These are phyloP conservation scores for Pseudoatta argentina DNA, from an alignment of 1,140 invertebrate genomes.

Conservation along the genomic window DNA sequence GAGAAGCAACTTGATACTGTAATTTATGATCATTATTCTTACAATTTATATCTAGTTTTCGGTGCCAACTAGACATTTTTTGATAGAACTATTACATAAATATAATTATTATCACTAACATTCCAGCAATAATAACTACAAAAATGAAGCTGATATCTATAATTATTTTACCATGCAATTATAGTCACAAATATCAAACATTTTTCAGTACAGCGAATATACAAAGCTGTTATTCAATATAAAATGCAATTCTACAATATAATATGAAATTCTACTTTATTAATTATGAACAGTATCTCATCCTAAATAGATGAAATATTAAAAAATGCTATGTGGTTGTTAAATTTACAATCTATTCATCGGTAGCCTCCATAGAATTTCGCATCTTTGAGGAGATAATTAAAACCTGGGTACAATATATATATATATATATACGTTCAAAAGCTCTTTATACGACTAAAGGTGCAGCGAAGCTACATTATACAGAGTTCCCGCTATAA, in stretches of 20 bases:
- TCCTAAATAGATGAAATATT: neutral
- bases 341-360: constrained; percentile 28
- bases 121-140: no score
- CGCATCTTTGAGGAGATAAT: constrained; percentile 19
- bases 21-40: no score
- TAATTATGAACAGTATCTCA: neutral
- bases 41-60: no score
- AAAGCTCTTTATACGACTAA: constrained; percentile 23
- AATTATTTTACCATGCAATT: no score
- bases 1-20: no score
- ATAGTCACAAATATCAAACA: no score
- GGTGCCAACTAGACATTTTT: no score
- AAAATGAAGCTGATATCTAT: no score
- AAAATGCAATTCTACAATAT: neutral
- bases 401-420: constrained; percentile 5
- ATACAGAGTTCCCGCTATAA: neutral
- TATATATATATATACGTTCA: neutral
- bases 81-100: no score
- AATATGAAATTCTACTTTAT: neutral
- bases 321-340: constrained; percentile 13
- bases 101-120: no score
- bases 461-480: constrained; percentile 11
- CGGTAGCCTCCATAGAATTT: constrained; percentile 12
- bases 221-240: neutral
- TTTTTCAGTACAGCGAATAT: neutral